Percentiles rank a stretch among this genome's conserved stretches.
Conservation (phyloP, 2,797 vertebrate species). For the Gallinago solitaria region DNA sequence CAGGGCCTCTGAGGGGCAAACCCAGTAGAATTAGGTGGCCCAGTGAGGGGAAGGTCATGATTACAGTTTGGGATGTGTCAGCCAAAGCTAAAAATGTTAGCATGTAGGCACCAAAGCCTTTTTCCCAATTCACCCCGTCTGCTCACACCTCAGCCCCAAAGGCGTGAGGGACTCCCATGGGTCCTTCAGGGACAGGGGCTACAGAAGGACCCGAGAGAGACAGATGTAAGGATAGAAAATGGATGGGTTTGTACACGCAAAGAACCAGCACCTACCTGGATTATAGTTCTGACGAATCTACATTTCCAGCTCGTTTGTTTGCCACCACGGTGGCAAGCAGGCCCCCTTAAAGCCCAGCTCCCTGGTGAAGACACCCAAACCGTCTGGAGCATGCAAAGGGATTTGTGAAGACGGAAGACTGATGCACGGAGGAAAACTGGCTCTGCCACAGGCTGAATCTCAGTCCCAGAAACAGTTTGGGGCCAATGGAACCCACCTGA, state of each 20-base stretch:
- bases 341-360: not conserved
- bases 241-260: not conserved
- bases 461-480: not conserved
- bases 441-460: not conserved
- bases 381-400: not conserved
- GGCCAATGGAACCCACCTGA: not conserved
- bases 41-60: not conserved
- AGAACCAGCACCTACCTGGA: constrained; percentile 1
- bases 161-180: not conserved
- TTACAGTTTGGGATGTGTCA: not conserved
- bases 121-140: not conserved
- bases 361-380: not conserved
- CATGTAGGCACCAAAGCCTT: not conserved
- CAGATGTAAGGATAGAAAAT: not conserved
- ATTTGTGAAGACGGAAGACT: not conserved
- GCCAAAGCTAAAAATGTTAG: not conserved
- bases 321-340: not conserved
- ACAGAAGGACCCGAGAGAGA: not conserved
- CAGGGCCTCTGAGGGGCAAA: not conserved
- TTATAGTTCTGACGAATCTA: constrained; percentile 5
- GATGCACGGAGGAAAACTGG: not conserved
- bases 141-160: not conserved
- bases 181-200: not conserved
- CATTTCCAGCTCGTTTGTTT: not conserved
- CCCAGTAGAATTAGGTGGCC: not conserved